phyloP scores from a whole-genome alignment of 2,113 vertebrate genomes.

The Paraplagusia blochii region DNA sequence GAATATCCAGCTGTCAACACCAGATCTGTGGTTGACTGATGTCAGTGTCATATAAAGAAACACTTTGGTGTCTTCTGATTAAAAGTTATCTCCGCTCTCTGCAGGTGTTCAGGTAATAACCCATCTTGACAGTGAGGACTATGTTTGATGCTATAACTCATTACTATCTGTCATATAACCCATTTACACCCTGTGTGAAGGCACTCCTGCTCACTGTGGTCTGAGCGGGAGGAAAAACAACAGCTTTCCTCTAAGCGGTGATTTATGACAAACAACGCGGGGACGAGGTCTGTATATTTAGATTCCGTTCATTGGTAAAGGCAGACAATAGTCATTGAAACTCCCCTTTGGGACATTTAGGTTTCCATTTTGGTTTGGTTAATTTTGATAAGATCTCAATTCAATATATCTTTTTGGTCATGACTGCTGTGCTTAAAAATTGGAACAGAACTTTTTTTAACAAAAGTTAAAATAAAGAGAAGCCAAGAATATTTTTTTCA shows the following conservation, averaged over 20 bases:
- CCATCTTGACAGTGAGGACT: slow-evolving; percentile 2
- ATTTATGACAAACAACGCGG: too few relatives aligned
- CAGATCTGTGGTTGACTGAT: neutral
- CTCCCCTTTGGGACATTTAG: too few relatives aligned
- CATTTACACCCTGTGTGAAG: slow-evolving; percentile 14
- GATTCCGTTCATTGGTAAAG: neutral
- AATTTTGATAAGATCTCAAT: too few relatives aligned
- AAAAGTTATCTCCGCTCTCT: neutral
- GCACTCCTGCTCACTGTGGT: neutral
- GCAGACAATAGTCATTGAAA: too few relatives aligned
- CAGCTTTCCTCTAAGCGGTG: too few relatives aligned
- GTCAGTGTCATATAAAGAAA: slow-evolving; percentile 9
- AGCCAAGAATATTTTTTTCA: too few relatives aligned
- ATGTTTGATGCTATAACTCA: slow-evolving; percentile 13
- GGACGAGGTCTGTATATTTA: neutral
- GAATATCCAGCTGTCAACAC: slow-evolving; percentile 7
- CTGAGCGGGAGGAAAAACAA: slow-evolving; percentile 14
- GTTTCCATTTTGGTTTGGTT: too few relatives aligned
- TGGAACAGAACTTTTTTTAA: too few relatives aligned
- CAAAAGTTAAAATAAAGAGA: too few relatives aligned
- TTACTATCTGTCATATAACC: slow-evolving; percentile 13
- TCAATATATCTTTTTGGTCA: too few relatives aligned
- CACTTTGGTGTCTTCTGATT: slow-evolving; percentile 4
- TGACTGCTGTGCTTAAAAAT: too few relatives aligned
- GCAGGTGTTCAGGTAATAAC: slow-evolving; percentile 1